Evolutionary conservation across 2,113 vertebrate genomes (phyloP).

Genomic region (Entomyzon cyanotis): DNA sequence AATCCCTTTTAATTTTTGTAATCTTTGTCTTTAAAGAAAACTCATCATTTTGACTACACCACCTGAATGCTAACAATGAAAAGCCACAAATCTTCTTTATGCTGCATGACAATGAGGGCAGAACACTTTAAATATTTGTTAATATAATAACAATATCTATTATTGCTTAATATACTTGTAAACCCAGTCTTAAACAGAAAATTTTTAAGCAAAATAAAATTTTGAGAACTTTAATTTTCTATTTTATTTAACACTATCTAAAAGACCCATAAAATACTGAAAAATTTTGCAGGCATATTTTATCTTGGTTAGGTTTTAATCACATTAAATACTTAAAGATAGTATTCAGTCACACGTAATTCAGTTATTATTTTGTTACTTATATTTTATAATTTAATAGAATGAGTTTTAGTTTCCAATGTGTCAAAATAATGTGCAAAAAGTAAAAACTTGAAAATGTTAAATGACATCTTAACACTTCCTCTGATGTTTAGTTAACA

Average conservation of each 20-base stretch:
- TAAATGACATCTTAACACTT: neutral
- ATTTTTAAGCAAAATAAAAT: neutral
- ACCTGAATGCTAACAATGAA: neutral
- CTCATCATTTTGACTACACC: neutral
- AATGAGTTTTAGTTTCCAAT: neutral
- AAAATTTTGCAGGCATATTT: neutral
- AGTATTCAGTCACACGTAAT: neutral
- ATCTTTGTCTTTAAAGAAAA: neutral
- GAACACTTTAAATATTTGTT: neutral
- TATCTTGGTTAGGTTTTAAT: neutral
- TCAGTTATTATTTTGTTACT: neutral
- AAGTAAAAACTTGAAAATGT: neutral
- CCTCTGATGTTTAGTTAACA: neutral
- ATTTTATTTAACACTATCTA: neutral
- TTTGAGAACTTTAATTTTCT: neutral
- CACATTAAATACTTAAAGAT: neutral
- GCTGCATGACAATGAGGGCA: neutral
- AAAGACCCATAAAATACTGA: neutral
- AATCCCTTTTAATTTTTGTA: neutral
- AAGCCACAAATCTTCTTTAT: neutral
- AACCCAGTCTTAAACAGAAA: neutral
- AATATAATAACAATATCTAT: neutral
- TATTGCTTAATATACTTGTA: neutral
- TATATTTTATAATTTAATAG: neutral
- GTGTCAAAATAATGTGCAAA: neutral